A percentile compares a stretch with the other conserved stretches of the same genome.
Conservation (phyloP, 2,797 vertebrate species). For the Lerista edwardsae region DNA sequence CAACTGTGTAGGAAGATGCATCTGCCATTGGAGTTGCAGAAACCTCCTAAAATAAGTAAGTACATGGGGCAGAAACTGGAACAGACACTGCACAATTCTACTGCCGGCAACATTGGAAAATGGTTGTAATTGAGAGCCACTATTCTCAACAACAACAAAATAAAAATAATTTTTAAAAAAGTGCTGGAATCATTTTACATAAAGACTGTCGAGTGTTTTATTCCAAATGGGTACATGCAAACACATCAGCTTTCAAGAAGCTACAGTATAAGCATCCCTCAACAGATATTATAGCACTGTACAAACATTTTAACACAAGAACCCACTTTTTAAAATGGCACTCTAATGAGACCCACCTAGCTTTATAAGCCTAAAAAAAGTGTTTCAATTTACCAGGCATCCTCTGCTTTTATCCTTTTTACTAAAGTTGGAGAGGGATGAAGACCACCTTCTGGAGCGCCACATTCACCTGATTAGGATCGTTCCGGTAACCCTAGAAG, state of each 20-base stretch:
- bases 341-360: no score
- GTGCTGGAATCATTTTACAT: conserved; percentile 77
- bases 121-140: conserved; percentile 57
- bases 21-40: no score
- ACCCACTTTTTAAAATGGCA: no score
- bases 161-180: conserved; percentile 89
- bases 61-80: neutral
- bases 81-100: neutral
- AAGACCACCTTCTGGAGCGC: no score
- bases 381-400: no score
- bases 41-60: neutral
- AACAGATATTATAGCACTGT: neutral
- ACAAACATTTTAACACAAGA: no score
- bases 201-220: conserved; percentile 80
- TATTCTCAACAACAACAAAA: conserved; percentile 85
- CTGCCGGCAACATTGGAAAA: conserved; percentile 52
- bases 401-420: no score
- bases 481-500: no score
- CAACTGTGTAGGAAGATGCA: neutral
- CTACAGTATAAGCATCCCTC: conserved; percentile 81
- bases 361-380: no score
- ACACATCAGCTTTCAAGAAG: conserved; percentile 80
- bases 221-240: conserved; percentile 86
- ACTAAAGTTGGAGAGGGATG: no score
- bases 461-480: no score